These are phyloP conservation scores for Benitochromis conjunctus DNA, from an alignment of 2,113 vertebrate genomes.

Conservation along the genomic window DNA sequence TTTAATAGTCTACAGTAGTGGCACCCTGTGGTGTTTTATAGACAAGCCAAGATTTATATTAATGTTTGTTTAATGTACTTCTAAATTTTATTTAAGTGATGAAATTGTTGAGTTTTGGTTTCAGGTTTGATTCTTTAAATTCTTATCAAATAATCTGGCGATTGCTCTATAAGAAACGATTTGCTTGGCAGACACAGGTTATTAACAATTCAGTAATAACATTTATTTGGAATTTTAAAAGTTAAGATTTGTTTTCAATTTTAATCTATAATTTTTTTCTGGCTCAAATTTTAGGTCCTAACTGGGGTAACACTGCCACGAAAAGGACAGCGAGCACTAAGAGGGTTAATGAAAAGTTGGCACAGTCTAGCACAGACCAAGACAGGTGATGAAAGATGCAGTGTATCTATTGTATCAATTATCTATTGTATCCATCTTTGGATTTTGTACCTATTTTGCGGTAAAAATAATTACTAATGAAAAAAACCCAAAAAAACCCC, in stretches of 20 bases:
- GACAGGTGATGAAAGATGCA: not conserved
- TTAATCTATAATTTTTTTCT: not conserved
- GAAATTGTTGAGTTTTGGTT: not conserved
- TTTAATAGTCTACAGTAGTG: not conserved
- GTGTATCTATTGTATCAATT: not conserved
- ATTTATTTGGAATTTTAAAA: not conserved
- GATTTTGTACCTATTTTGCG: not conserved
- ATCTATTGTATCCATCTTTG: not conserved
- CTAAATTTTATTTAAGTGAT: not conserved
- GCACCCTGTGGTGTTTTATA: not conserved
- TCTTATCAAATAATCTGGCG: not conserved
- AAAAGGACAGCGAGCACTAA: not conserved
- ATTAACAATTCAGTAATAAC: not conserved
- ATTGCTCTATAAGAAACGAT: not conserved
- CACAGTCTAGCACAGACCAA: not conserved
- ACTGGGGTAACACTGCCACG: not conserved
- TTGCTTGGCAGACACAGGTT: not conserved
- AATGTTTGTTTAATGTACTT: not conserved
- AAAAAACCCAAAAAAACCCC: too few species aligned
- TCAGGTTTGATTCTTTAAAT: not conserved
- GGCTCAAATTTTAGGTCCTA: not conserved
- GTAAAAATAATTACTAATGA: not conserved
- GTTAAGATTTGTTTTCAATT: not conserved
- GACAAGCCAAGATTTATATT: not conserved
- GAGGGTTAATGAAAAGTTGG: not conserved